Evolutionary conservation across 1,140 invertebrate species (phyloP), one percentile per base, ranked within the genome.

Genomic region (Rhizoglyphus robini): DNA sequence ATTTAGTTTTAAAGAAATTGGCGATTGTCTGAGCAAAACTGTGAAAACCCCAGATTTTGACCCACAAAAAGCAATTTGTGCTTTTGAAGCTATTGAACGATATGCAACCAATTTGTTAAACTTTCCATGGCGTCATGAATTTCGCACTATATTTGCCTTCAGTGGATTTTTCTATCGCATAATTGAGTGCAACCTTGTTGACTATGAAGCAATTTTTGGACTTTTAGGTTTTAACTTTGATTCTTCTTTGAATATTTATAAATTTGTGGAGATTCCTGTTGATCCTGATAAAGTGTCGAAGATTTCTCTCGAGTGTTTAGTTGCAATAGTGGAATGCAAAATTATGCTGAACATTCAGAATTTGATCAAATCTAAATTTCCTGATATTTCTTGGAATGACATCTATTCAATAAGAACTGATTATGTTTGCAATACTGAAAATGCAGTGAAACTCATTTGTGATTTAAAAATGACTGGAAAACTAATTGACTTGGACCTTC

Each of bases 311-410:
- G 88, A 93, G 76, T 87, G 87, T 3, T 81, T 90, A 66, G 82
- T 89, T n/a, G 89, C 89, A 25, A 87, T 87, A 75, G 87, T 88
- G 41, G 89, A 92, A 77, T 90, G 88, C 73, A 85, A 90, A 80
- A 78, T 81, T 32, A 69, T 81, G 65, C 74, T 79, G 67, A 73
- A 73, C 18, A 80, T 85, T 66, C 83, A 80, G 78, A 81, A 83
- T 71, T 78, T 78, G 46, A 77, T 84, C 1, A 76, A 79, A 27
- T 5, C 25, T 23, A 20, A 48, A 49, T 64, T 4, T 51, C 25
- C 29, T 2, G 25, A 64, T 54, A 30, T 63, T 62, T 80, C 79
- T 1, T 86, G 84, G 83, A 69, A 80, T 25, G 84, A 87, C 65
- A 80, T 87, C 5, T 73, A 84, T 60, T 77, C 83, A 49, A 83